phyloP scores from a whole-genome alignment of 2,888 invertebrate genomes.

The Apomyelois bistriatella region DNA sequence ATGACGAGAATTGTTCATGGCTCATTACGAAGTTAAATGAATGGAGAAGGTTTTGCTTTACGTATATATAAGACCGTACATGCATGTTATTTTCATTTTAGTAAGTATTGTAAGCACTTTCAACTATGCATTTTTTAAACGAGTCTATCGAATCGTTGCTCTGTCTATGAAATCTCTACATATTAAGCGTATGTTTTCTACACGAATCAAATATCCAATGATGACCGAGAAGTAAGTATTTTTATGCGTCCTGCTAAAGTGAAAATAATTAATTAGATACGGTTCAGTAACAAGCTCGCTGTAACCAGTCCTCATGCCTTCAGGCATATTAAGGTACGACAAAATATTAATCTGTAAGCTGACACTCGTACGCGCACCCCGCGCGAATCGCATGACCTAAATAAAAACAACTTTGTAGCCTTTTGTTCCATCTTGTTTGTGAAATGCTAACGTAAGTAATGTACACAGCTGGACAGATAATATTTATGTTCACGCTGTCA shows the following conservation, averaged over 20 bases:
- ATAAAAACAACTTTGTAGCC: conserved; percentile 53
- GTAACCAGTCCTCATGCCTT: conserved; percentile 7
- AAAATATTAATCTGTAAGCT: conserved; percentile 58
- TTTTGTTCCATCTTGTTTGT: conserved; percentile 56
- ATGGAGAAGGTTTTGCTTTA: conserved; percentile 54
- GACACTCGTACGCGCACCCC: conserved; percentile 42
- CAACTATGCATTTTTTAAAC: too few relatives aligned
- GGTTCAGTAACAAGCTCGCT: conserved; percentile 3
- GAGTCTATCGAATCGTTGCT: too few relatives aligned
- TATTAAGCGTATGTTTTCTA: too few relatives aligned
- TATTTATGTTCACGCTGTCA: conserved; percentile 12
- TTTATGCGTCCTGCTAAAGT: background rate
- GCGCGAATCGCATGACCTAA: conserved; percentile 50
- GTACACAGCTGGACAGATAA: conserved; percentile 11
- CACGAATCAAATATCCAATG: too few relatives aligned
- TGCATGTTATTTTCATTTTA: conserved; percentile 25
- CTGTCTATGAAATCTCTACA: too few relatives aligned
- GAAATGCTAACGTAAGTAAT: conserved; percentile 28
- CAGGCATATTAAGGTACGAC: conserved; percentile 25
- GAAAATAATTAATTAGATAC: conserved; percentile 7
- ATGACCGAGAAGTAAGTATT: background rate
- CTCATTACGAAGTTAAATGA: conserved; percentile 71
- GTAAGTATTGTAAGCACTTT: background rate
- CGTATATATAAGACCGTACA: conserved; percentile 41
- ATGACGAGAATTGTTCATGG: conserved; percentile 71